Conservation (phyloP, 2,797 vertebrate species). For the Trematomus bernacchii region DNA sequence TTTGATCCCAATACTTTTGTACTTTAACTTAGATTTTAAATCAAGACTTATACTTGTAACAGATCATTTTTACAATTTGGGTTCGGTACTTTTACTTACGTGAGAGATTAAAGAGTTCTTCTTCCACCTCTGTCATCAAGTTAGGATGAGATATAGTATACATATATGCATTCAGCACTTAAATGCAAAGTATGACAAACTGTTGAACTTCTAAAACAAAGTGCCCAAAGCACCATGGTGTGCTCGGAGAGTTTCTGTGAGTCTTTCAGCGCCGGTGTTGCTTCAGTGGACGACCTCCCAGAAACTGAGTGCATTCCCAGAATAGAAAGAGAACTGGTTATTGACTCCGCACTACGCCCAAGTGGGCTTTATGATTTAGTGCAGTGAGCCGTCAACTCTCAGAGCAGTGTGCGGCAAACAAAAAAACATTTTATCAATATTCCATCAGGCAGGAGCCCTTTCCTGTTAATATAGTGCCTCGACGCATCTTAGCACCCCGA, state of each 20-base stretch:
- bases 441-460: constrained; percentile 78
- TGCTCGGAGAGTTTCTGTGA: constrained; percentile 39
- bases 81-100: too few relatives aligned
- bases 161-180: not conserved
- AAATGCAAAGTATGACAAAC: not conserved
- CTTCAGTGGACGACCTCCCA: constrained; percentile 69
- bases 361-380: constrained; percentile 83
- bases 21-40: too few relatives aligned
- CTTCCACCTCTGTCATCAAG: too few relatives aligned
- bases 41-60: too few relatives aligned
- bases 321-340: constrained; percentile 81
- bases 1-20: too few relatives aligned
- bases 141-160: too few relatives aligned
- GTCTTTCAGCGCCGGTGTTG: constrained; percentile 59
- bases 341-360: constrained; percentile 78
- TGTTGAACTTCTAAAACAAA: constrained; percentile 22
- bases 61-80: too few relatives aligned
- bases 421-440: constrained; percentile 85
- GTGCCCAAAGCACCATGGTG: constrained; percentile 17
- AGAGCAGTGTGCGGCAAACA: constrained; percentile 78
- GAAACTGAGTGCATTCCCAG: constrained; percentile 68
- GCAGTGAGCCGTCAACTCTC: constrained; percentile 82
- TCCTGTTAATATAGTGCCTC: constrained; percentile 77
- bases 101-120: too few relatives aligned
- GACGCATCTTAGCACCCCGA: constrained; percentile 56